Base-by-base conservation (phyloP, 2,888 invertebrate genomes). In the Athalia rosae region DNA sequence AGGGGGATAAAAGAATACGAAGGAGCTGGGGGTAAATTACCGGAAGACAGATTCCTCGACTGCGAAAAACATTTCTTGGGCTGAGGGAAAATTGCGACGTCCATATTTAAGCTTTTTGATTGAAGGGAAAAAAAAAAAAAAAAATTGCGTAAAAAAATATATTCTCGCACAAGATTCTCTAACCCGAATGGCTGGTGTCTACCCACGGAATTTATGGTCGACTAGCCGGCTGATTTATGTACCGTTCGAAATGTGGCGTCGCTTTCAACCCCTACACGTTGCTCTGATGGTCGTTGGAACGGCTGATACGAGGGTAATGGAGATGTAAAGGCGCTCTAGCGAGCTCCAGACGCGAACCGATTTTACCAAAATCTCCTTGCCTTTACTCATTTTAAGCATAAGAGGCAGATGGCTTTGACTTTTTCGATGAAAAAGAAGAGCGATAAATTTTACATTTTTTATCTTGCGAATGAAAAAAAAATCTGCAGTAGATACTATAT, bases 121-220 rank as follows among this genome's bases (percentile, higher is more conserved):
- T 28, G 28, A 28, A n/a, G n/a, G n/a, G n/a, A n/a, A n/a, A n/a
- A n/a, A n/a, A n/a, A n/a, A n/a, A n/a, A n/a, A n/a, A n/a, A n/a
- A n/a, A n/a, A n/a, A n/a, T n/a, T n/a, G n/a, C n/a, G n/a, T n/a
- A n/a, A n/a, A n/a, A 28, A 28, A 28, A 28, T 69, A 47, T 71
- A 71, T 79, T 77, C 64, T 76, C 50, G 48, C 48, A 8, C 66
- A 77, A 64, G 66, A 58, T 80, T 53, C 41, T 73, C 5, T 41
- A 3, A 73, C 58, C 28, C 58, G 61, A 28, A 61, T 61, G 15
- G 28, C 61, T 61, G 61, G 41, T 61, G 4, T 61, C 61, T 61
- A 4, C 28, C 28, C 28, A 28, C 61, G 11, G 28, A 5, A 61
- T 61, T 61, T 61, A 61, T 61, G 61, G 61, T 15, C 61, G 61